phyloP scores from a whole-genome alignment of 2,797 vertebrate genomes.

The Lacerta agilis region DNA sequence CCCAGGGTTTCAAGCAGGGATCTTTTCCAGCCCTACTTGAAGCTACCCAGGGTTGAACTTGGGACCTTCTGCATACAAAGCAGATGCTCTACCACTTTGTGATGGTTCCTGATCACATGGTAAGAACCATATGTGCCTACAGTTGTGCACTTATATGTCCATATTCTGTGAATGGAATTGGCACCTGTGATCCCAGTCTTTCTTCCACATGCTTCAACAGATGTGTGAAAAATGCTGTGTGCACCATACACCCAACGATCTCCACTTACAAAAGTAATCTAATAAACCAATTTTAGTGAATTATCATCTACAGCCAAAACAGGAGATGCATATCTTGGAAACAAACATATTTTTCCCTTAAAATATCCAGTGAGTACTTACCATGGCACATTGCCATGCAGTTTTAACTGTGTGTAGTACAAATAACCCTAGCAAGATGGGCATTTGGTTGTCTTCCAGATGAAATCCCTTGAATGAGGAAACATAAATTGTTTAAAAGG shows the following conservation, averaged over 20 bases:
- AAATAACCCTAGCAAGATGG: slow-evolving; percentile 29
- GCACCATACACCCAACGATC: background rate
- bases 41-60: too few relatives aligned
- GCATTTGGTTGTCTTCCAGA: slow-evolving; percentile 17
- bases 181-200: too few relatives aligned
- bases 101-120: background rate
- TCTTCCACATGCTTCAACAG: background rate
- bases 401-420: slow-evolving; percentile 24
- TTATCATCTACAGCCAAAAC: background rate
- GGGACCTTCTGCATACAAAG: too few relatives aligned
- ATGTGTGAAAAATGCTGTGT: background rate
- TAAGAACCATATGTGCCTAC: too few relatives aligned
- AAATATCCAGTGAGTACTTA: background rate
- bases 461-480: slow-evolving; percentile 22
- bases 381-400: slow-evolving; percentile 16
- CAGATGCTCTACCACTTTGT: background rate
- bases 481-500: background rate
- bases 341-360: background rate
- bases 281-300: slow-evolving; percentile 28
- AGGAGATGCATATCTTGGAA: slow-evolving; percentile 2
- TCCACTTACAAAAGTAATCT: slow-evolving; percentile 21
- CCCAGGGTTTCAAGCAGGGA: too few relatives aligned
- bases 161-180: background rate
- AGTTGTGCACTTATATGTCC: background rate
- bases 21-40: too few relatives aligned